Conservation (phyloP, 1,140 invertebrate genomes). For the Scaptomyza graminum region DNA sequence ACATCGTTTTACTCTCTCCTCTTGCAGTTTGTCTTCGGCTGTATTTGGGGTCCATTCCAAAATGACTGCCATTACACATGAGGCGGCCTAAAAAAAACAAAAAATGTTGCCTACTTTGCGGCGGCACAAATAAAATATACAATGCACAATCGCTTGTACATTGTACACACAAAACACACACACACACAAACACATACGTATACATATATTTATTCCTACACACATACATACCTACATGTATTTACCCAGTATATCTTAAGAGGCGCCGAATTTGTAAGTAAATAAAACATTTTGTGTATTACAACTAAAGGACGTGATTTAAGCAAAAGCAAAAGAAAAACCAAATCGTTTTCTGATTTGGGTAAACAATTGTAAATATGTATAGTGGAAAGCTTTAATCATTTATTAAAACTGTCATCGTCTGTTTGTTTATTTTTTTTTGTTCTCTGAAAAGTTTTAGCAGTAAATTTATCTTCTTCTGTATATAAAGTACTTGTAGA, state of each 20-base stretch:
- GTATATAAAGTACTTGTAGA: conserved; percentile 28
- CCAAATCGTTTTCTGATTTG: conserved; percentile 5
- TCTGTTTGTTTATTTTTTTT: not conserved
- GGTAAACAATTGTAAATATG: conserved; percentile 38
- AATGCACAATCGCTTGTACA: conserved; percentile 22
- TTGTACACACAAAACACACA: conserved; percentile 6
- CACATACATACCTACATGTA: conserved; percentile 18
- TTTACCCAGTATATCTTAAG: conserved; percentile 16
- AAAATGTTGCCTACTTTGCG: conserved; percentile 44
- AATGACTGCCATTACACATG: conserved; percentile 51
- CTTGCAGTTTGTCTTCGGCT: conserved; percentile 15
- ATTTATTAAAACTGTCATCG: conserved; percentile 26
- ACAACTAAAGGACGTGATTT: conserved; percentile 45
- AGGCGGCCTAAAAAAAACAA: conserved; percentile 23
- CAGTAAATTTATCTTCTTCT: not conserved
- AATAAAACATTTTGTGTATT: conserved; percentile 70
- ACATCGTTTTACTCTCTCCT: conserved; percentile 19
- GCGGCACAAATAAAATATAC: conserved; percentile 12
- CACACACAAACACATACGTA: conserved; percentile 21
- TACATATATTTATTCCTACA: conserved; percentile 17
- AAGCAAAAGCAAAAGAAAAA: not conserved
- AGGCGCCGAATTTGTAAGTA: conserved; percentile 63
- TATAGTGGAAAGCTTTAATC: conserved; percentile 11
- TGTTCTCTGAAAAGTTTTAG: conserved; percentile 9
- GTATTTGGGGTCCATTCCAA: conserved; percentile 31